Percentiles rank a stretch among this genome's conserved stretches.
phyloP scores from a whole-genome alignment of 2,797 vertebrate genomes.

The Takifugu ocellatus region DNA sequence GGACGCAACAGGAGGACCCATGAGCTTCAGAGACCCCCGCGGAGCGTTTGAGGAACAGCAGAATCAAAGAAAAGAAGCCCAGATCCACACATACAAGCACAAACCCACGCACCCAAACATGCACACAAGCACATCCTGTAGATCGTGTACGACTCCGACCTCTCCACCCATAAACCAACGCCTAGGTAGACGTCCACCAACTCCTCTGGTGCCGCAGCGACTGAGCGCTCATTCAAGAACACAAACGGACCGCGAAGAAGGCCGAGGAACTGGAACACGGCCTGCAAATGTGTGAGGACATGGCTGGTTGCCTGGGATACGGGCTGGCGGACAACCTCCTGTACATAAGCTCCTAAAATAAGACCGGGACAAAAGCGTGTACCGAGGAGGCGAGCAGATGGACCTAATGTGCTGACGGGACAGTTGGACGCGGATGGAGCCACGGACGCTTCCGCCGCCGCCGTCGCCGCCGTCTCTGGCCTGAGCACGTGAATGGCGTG shows the following conservation, averaged over 20 bases:
- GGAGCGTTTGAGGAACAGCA: slow-evolving; percentile 83
- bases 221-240: slow-evolving; percentile 35
- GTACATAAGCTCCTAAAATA: slow-evolving; percentile 71
- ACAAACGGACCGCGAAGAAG: slow-evolving; percentile 53
- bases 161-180: slow-evolving; percentile 31
- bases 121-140: slow-evolving; percentile 44
- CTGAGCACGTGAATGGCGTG: slow-evolving; percentile 53
- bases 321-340: slow-evolving; percentile 60
- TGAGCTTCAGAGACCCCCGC: slow-evolving; percentile 95
- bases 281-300: slow-evolving; percentile 61
- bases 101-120: slow-evolving; percentile 55
- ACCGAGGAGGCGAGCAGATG: slow-evolving; percentile 37
- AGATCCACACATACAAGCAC: slow-evolving; percentile 57
- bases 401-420: slow-evolving; percentile 40
- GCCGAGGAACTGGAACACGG: slow-evolving; percentile 51
- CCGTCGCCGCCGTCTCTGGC: slow-evolving; percentile 23
- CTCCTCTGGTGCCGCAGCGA: slow-evolving; percentile 10
- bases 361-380: slow-evolving; percentile 39
- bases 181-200: slow-evolving; percentile 37
- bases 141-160: slow-evolving; percentile 55
- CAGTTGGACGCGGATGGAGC: slow-evolving; percentile 29
- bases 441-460: slow-evolving; percentile 16
- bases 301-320: slow-evolving; percentile 52
- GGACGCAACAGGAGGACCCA: slow-evolving; percentile 98
- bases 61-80: slow-evolving; percentile 24